Percentiles rank a stretch among this genome's conserved stretches.
Evolutionary conservation across 2,797 vertebrate species (phyloP).

Genomic region (Phalanger gymnotis): DNA sequence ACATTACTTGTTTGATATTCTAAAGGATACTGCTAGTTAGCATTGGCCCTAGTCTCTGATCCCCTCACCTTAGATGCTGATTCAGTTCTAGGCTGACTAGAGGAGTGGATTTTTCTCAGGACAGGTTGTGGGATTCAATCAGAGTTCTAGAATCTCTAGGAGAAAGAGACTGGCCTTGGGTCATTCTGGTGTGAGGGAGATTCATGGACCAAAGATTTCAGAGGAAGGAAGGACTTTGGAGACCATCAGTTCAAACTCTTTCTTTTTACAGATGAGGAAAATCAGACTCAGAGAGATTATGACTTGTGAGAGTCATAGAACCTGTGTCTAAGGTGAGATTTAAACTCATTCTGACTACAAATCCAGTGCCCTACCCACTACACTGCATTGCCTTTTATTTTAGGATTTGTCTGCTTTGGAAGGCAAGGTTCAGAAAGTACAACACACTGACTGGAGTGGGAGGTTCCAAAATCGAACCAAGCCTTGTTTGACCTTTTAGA

Average conservation of each 20-base stretch:
- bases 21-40: not conserved
- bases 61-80: not conserved
- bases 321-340: not conserved
- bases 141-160: not conserved
- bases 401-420: not conserved
- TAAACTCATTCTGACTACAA: not conserved
- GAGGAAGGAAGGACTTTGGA: not conserved
- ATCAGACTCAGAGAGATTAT: not conserved
- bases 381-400: not conserved
- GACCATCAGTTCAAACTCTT: not conserved
- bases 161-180: not conserved
- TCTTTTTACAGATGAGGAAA: not conserved
- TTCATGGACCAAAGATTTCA: not conserved
- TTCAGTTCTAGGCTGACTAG: not conserved
- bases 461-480: not conserved
- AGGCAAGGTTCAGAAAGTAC: not conserved
- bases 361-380: not conserved
- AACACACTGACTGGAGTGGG: not conserved
- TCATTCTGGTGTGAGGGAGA: not conserved
- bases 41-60: not conserved
- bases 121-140: not conserved
- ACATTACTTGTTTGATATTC: not conserved
- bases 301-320: not conserved
- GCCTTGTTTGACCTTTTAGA: not conserved
- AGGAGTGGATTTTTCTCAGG: not conserved